Percentiles rank a stretch among this genome's conserved stretches.
These are phyloP conservation scores for Leptinotarsa haldemani DNA, from an alignment of 2,888 invertebrate species.

Conservation along the genomic window DNA sequence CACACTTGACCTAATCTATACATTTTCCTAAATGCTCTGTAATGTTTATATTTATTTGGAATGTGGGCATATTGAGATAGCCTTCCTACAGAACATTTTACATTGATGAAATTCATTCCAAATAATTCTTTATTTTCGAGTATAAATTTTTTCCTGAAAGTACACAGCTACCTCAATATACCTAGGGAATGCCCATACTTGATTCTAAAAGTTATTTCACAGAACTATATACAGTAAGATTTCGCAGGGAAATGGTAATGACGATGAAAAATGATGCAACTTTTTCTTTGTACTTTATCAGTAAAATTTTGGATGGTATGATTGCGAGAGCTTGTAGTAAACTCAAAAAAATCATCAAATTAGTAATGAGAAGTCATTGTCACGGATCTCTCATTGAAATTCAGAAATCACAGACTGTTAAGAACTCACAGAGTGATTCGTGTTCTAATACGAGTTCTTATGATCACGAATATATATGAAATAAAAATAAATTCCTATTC, in stretches of 20 bases:
- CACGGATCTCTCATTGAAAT: slow-evolving; percentile 34
- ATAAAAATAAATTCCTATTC: background rate
- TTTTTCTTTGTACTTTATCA: slow-evolving; percentile 48
- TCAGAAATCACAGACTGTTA: slow-evolving; percentile 42
- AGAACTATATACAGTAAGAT: slow-evolving; percentile 33
- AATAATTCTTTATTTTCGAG: background rate
- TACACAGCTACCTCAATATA: slow-evolving; percentile 7
- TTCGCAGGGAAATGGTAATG: slow-evolving; percentile 18
- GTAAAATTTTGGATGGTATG: slow-evolving; percentile 44
- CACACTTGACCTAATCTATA: background rate
- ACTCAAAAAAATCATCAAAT: background rate
- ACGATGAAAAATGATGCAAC: slow-evolving; percentile 34
- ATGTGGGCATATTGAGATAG: slow-evolving; percentile 3
- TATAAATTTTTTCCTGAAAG: background rate
- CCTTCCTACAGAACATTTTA: background rate
- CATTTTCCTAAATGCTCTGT: background rate
- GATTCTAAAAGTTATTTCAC: slow-evolving; percentile 3
- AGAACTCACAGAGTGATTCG: background rate
- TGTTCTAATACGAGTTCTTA: background rate
- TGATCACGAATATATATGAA: slow-evolving; percentile 15
- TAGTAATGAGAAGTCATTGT: slow-evolving; percentile 34
- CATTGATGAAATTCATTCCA: background rate
- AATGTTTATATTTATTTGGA: slow-evolving; percentile 3
- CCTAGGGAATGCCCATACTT: slow-evolving; percentile 22
- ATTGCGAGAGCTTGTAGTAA: slow-evolving; percentile 8